Evolutionary conservation across 1,140 invertebrate genomes (phyloP), one percentile per base, ranked within the genome.

Genomic region (Lutraria rhynchaena): DNA sequence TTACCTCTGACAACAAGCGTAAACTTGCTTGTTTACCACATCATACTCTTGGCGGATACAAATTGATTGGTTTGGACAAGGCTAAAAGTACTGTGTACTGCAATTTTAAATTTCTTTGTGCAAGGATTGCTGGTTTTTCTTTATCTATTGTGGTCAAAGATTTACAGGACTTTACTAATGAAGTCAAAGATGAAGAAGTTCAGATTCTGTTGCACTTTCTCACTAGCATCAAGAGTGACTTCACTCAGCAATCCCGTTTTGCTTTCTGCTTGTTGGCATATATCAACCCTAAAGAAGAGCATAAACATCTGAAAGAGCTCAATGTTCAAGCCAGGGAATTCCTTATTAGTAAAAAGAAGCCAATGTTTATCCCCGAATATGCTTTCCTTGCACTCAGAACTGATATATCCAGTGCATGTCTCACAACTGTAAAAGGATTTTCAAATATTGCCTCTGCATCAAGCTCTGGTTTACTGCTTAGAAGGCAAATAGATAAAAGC

Each of bases 11-110:
- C 17, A 90, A 90, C 67, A 73, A 58, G 41, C 83, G 89, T 65
- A 89, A 89, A 71, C 73, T 90, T 4, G 84, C 83, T n/a, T 87
- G 85, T 81, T 53, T 88, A n/a, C 84, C 87, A 9, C 87, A 87
- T 58, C 88, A 90, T 61, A 61, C 88, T 2, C 83, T 83, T 9
- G 60, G 83, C 65, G 85, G 83, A 41, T 31, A 67, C 31, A 61
- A 69, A 44, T n/a, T 73, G 1, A 46, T 89, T 17, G 58, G 78
- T 24, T 33, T 22, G 24, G 70, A 85, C 15, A 44, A 55, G 22
- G 87, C 81, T 19, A 89, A 89, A 53, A 44, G 70, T 33, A 75
- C 76, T 13, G 83, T 86, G 22, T 89, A 85, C 55, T 87, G 87
- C 71, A 89, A 87, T 65, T 86, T 89, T 13, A 60, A 82, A 13